Conservation (phyloP, 1,140 invertebrate genomes). For the Cotesia chilonis region DNA sequence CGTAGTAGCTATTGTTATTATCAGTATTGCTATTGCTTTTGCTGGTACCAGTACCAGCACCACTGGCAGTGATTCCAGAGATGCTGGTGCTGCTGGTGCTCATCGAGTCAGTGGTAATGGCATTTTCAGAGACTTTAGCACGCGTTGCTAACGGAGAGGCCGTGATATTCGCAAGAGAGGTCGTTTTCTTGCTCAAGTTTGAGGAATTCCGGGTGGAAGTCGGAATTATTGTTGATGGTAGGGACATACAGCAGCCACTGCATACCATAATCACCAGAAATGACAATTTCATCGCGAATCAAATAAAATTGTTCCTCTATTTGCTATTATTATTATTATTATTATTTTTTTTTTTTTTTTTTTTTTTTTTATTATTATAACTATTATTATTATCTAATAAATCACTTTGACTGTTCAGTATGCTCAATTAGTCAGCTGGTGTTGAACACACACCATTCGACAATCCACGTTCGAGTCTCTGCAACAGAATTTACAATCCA, state of each 20-base stretch:
- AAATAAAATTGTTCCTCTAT: background rate
- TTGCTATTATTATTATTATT: conserved; percentile 1
- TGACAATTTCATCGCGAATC: conserved; percentile 27
- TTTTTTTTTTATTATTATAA: background rate
- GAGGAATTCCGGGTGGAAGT: conserved; percentile 9
- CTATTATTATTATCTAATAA: background rate
- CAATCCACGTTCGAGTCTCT: background rate
- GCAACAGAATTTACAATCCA: background rate
- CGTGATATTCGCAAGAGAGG: conserved; percentile 14
- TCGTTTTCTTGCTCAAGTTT: conserved; percentile 11
- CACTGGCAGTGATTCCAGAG: conserved; percentile 48
- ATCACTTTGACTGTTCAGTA: background rate
- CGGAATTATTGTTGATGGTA: conserved; percentile 15
- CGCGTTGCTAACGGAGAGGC: conserved; percentile 33
- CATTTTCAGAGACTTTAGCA: conserved; percentile 47
- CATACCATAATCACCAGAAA: conserved; percentile 28
- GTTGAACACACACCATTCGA: conserved; percentile 7
- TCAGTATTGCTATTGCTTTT: conserved; percentile 13
- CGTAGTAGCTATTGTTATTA: conserved; percentile 11
- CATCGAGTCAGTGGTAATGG: conserved; percentile 48
- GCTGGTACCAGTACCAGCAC: conserved; percentile 41
- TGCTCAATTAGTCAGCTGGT: background rate
- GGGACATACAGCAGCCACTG: conserved; percentile 19
- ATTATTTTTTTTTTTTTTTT: background rate
- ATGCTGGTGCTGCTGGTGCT: conserved; percentile 47